Conservation (phyloP, 2,797 vertebrate genomes). For the Paguma larvata region DNA sequence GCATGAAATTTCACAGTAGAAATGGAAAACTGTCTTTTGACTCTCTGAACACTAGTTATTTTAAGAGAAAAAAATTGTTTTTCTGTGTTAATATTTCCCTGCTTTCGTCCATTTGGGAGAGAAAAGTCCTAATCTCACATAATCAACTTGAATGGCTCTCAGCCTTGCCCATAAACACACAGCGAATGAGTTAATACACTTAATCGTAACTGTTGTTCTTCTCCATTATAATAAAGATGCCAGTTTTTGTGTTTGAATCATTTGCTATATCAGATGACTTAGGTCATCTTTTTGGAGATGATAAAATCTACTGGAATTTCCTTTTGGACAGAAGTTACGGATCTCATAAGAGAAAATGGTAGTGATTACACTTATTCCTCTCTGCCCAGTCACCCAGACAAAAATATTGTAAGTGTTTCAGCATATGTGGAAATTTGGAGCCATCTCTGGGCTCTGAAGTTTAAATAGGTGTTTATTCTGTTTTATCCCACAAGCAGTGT, state of each 20-base stretch:
- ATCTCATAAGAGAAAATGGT: background rate
- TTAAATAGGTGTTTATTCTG: slow-evolving; percentile 44
- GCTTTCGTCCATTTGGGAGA: slow-evolving; percentile 46
- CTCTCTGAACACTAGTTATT: slow-evolving; percentile 67
- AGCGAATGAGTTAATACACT: slow-evolving; percentile 13
- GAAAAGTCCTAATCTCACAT: slow-evolving; percentile 34
- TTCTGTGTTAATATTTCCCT: slow-evolving; percentile 71
- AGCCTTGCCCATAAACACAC: background rate
- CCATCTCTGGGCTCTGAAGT: background rate
- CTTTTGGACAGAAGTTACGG: background rate
- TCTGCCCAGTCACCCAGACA: background rate
- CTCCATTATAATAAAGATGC: slow-evolving; percentile 12
- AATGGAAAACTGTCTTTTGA: slow-evolving; percentile 61
- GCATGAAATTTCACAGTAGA: slow-evolving; percentile 64
- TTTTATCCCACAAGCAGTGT: slow-evolving; percentile 15
- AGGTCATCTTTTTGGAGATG: background rate
- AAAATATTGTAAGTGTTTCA: background rate
- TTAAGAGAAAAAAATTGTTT: slow-evolving; percentile 60
- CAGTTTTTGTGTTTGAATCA: background rate
- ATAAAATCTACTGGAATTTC: slow-evolving; percentile 45
- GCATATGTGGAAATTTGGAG: background rate
- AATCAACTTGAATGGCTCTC: slow-evolving; percentile 21
- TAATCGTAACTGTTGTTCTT: background rate
- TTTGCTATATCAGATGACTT: slow-evolving; percentile 25
- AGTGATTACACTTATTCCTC: background rate